Percentiles rank a stretch among this genome's conserved stretches.
phyloP scores from a whole-genome alignment of 92 coral and sea anemone species.

The Micromussa lordhowensis region DNA sequence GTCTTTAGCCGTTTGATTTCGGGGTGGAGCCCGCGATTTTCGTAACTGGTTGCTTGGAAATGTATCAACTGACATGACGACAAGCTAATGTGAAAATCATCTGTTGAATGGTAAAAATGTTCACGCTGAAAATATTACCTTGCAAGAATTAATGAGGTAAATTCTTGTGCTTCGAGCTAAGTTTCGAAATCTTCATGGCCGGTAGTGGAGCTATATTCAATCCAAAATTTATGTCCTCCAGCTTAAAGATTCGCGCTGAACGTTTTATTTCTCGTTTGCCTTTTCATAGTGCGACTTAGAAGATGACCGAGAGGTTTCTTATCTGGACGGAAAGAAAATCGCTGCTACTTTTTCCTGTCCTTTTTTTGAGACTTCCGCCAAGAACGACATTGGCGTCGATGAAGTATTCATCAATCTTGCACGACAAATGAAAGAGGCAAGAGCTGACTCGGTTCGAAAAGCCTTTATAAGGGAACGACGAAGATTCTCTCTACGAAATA shows the following conservation, averaged over 20 bases:
- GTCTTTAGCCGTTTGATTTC: not conserved
- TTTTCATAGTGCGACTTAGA: conserved; percentile 79
- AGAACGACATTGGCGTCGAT: conserved; percentile 82
- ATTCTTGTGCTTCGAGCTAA: not conserved
- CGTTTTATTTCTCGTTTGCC: not conserved
- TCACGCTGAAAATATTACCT: not conserved
- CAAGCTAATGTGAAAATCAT: too few relatives aligned
- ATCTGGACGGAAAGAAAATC: conserved; percentile 84
- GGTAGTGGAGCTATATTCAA: not conserved
- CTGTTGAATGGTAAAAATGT: too few relatives aligned
- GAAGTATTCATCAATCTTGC: conserved; percentile 80
- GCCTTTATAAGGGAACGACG: conserved; percentile 68
- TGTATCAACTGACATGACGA: too few relatives aligned
- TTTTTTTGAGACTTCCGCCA: conserved; percentile 88
- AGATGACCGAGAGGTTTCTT: conserved; percentile 69
- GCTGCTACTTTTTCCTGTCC: conserved; percentile 74
- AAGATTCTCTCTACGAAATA: conserved; percentile 74
- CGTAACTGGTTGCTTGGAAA: too few relatives aligned
- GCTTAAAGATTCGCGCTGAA: not conserved
- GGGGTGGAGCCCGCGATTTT: too few relatives aligned
- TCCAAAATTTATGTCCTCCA: not conserved
- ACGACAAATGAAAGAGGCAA: conserved; percentile 66
- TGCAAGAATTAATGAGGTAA: not conserved
- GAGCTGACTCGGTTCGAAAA: conserved; percentile 61
- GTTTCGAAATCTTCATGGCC: too few relatives aligned